Base-by-base conservation (phyloP, 2,113 vertebrate species). In the Onychorhynchus coronatus region DNA sequence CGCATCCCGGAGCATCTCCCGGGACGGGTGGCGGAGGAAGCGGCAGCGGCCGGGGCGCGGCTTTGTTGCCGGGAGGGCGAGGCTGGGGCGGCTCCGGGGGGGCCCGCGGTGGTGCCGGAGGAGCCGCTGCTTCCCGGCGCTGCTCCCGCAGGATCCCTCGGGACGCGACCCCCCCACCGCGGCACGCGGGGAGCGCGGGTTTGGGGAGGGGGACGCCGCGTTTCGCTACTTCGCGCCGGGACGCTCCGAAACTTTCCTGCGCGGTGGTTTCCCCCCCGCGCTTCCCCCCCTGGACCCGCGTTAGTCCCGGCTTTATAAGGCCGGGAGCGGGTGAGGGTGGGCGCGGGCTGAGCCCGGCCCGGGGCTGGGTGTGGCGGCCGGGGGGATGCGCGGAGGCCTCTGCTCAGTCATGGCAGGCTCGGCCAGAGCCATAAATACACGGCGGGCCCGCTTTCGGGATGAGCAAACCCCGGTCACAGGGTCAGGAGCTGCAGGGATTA, bases 291-390 rank as follows among this genome's bases (percentile, higher is more conserved):
- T 9, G 52, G 76, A 12, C 37, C 58, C 30, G 11, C 55, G 6
- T 68, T 93, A 25, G 49, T 94, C 91, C 72, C 89, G 31, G 66
- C 91, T 91, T 39, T 66, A 71, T 95, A 92, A 95, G 97, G 49
- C 49, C 49, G 49, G 49, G 23, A 5, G 49, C 49, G 49, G 49
- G 24, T 47, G 46, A 5, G 46, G 42, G 42, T 44, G 42, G 42
- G 47, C 22, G 47, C 49, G 49, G 49, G 49, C 49, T 50, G 49
- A 50, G 49, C 49, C 49, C 49, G 75, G 66, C 66, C 16, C 47
- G 68, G 85, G 37, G 95, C 75, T 96, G 98, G 97, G 98, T 95
- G 98, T 97, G 98, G 98, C 61, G 86, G 46, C 94, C 80, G 58
- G 65, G 23, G 87, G 89, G 93, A 86, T 97, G 95, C 96, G 91